Evolutionary conservation across 2,113 vertebrate genomes (phyloP).

Genomic region (Channa argus): DNA sequence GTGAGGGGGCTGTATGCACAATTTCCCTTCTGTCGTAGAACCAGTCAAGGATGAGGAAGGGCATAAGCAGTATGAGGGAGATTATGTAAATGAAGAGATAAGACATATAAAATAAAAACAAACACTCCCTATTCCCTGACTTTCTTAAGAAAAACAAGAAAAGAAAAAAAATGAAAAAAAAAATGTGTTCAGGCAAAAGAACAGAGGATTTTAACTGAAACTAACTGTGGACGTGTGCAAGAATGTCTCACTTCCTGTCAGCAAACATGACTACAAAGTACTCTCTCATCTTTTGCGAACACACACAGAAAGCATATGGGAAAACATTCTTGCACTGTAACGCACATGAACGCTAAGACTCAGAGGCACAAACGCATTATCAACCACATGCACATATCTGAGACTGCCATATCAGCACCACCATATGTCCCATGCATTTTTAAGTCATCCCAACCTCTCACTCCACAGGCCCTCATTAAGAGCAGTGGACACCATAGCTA

Average conservation of each 20-base stretch:
- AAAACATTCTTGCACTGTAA: slow-evolving; percentile 56
- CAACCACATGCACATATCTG: slow-evolving; percentile 41
- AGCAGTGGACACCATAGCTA: slow-evolving; percentile 33
- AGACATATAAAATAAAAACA: slow-evolving; percentile 58
- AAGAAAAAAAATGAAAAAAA: slow-evolving; percentile 41
- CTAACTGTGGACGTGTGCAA: slow-evolving; percentile 52
- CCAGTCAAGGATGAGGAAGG: slow-evolving; percentile 38
- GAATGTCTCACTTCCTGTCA: slow-evolving; percentile 70
- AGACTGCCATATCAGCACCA: slow-evolving; percentile 51
- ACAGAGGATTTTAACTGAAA: slow-evolving; percentile 54
- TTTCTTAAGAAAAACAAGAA: slow-evolving; percentile 17
- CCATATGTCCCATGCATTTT: slow-evolving; percentile 56
- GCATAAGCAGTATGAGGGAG: slow-evolving; percentile 10
- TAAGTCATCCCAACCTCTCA: slow-evolving; percentile 42
- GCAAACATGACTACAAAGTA: slow-evolving; percentile 70
- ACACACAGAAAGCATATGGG: slow-evolving; percentile 68
- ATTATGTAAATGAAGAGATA: slow-evolving; percentile 63
- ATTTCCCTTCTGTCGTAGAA: slow-evolving; percentile 51
- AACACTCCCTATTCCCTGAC: slow-evolving; percentile 38
- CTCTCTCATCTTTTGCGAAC: slow-evolving; percentile 58
- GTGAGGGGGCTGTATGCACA: slow-evolving; percentile 58
- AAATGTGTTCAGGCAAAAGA: slow-evolving; percentile 58
- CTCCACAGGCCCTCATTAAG: slow-evolving; percentile 55
- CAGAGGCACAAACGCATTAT: slow-evolving; percentile 46
- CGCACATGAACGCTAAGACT: slow-evolving; percentile 30